These are phyloP conservation scores for Heliornis fulica DNA, from an alignment of 2,113 vertebrate genomes.

Conservation along the genomic window DNA sequence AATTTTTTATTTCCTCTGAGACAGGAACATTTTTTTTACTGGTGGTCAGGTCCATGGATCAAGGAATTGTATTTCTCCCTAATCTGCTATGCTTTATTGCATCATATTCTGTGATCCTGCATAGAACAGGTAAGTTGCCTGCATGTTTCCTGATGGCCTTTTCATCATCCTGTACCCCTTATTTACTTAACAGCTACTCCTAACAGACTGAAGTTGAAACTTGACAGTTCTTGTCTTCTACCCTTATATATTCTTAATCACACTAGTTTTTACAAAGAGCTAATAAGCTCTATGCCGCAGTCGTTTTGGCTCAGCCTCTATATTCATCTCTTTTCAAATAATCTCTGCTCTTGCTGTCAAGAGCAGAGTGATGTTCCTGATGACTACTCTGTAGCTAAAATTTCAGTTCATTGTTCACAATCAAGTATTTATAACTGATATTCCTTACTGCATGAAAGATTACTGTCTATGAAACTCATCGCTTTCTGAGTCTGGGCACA, in stretches of 20 bases:
- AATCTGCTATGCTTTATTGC: neutral
- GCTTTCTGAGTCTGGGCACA: neutral
- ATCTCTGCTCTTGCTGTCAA: neutral
- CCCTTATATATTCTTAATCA: neutral
- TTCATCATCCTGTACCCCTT: neutral
- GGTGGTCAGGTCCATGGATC: neutral
- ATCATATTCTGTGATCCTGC: neutral
- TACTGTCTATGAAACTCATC: neutral
- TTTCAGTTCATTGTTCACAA: neutral
- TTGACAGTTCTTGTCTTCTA: neutral
- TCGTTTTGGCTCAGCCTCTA: neutral
- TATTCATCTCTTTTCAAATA: neutral
- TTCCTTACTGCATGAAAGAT: neutral
- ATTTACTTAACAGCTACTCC: neutral
- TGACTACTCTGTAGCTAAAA: neutral
- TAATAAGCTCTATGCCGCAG: conserved; percentile 8
- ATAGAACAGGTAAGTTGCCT: neutral
- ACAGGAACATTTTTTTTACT: neutral
- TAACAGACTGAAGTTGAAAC: neutral
- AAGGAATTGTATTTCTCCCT: neutral
- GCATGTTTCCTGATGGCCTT: neutral
- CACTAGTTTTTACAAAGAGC: neutral
- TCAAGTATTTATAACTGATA: neutral
- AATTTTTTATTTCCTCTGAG: neutral
- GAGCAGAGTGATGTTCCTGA: neutral